Evolutionary conservation across 2,888 invertebrate species (phyloP).

Genomic region (Scotopteryx bipunctaria): DNA sequence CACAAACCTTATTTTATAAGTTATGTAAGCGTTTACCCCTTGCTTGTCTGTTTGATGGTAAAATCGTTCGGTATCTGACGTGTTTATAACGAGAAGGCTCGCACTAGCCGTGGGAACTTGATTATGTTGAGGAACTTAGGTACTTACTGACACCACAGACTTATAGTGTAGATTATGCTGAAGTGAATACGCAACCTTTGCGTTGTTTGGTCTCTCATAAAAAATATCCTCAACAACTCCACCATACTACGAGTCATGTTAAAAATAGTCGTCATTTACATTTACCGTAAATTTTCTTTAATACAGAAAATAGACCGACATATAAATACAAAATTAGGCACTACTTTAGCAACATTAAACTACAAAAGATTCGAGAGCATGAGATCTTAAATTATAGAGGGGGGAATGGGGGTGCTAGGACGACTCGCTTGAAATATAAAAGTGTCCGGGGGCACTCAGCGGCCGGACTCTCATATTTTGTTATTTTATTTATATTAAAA

Average conservation of each 20-base stretch:
- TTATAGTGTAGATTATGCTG: not conserved
- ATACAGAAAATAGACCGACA: not conserved
- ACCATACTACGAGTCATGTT: not conserved
- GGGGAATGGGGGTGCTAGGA: conserved; percentile 41
- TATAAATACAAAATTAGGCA: conserved; percentile 29
- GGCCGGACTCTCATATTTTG: conserved; percentile 83
- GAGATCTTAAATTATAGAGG: conserved; percentile 46
- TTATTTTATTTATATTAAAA: conserved; percentile 84
- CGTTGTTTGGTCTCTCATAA: not conserved
- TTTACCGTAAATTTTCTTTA: not conserved
- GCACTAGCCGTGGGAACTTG: conserved; percentile 22
- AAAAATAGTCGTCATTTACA: not conserved
- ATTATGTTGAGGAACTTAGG: conserved; percentile 13
- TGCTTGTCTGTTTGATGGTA: conserved; percentile 19
- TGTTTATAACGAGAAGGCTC: conserved; percentile 21
- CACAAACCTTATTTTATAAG: conserved; percentile 12
- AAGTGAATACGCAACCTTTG: not conserved
- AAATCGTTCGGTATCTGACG: conserved; percentile 24
- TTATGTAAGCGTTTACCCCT: conserved; percentile 18
- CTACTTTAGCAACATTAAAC: conserved; percentile 38
- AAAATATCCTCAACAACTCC: not conserved
- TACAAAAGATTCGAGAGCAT: conserved; percentile 39
- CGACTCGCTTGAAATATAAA: conserved; percentile 72
- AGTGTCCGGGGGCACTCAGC: conserved; percentile 80
- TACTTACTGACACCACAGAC: conserved; percentile 1